Evolutionary conservation across 1,140 invertebrate species (phyloP), one percentile per base, ranked within the genome.

Genomic region (Apis laboriosa): DNA sequence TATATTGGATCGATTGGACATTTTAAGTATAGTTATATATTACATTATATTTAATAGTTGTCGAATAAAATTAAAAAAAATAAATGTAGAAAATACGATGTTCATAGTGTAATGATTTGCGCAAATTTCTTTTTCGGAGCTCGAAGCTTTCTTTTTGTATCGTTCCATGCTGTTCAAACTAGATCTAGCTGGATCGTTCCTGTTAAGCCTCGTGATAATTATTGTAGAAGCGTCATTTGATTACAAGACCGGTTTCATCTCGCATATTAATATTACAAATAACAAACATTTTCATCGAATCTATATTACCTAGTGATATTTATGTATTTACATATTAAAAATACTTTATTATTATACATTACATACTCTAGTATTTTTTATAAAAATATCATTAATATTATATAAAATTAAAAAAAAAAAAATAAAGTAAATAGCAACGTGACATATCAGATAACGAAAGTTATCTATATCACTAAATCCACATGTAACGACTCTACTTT

Each of bases 121-220:
- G 5, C 0, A 55, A n/a, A 4, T 43, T 21, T 43, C 34, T 60
- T 17, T 5, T 24, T 19, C 24, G 13, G 2, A 24, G 15, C 5
- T 9, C 0, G 7, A 49, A 56, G 13, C 28, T 55, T 56, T 49
- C 3, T 9, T 4, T 60, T 24, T 34, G 17, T 34, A 5, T 63
- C 4, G 24, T 71, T 70, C 24, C 24, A 19, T 51, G 55, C 9
- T 8, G 60, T 3, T 80, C 2, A 9, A 67, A 79, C 74, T 70
- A 64, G 63, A 64, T 83, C 0, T 2, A 66, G 21, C 66, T 56
- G 71, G 56, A 76, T 75, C 17, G 28, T 56, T 72, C 55, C 21
- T 51, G 34, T 24, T 17, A 19, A 58, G 49, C 12, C n/a, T 11
- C 67, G 43, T 21, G n/a, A 70, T 64, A 63, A 63, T 67, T 67